phyloP scores from a whole-genome alignment of 2,888 invertebrate species.

The Spilarctia lutea region DNA sequence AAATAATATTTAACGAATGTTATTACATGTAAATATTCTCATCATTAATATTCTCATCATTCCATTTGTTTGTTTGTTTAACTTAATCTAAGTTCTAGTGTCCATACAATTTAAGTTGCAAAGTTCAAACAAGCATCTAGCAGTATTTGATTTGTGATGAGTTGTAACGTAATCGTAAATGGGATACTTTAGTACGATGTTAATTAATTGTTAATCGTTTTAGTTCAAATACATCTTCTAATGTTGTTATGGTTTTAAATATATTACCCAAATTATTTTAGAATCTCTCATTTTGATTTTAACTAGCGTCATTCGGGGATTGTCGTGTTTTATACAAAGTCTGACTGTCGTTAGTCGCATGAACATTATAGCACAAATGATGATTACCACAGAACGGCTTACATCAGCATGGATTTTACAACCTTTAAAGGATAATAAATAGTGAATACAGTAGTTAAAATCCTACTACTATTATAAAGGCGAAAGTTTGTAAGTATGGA shows the following conservation, averaged over 20 bases:
- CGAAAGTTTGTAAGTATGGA: no score
- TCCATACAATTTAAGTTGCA: conserved; percentile 38
- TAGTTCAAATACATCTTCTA: conserved; percentile 24
- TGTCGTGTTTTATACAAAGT: neutral
- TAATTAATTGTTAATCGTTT: conserved; percentile 31
- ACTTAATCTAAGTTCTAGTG: neutral
- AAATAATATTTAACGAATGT: neutral
- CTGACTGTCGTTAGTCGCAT: neutral
- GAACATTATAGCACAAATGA: neutral
- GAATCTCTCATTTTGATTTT: conserved; percentile 45
- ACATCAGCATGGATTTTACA: no score
- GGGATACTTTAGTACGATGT: conserved; percentile 47
- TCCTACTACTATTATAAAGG: no score
- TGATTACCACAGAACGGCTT: no score
- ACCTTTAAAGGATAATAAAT: no score
- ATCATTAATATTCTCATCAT: conserved; percentile 29
- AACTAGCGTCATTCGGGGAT: conserved; percentile 25
- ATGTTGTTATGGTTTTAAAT: conserved; percentile 8
- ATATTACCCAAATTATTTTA: conserved; percentile 20
- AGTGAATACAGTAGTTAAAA: no score
- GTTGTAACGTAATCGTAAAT: conserved; percentile 35
- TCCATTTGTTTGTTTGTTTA: conserved; percentile 31
- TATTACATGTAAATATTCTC: no score
- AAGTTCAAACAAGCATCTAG: conserved; percentile 45
- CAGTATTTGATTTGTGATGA: conserved; percentile 60